phyloP scores from a whole-genome alignment of 2,113 vertebrate species.

The human (Homo sapiens) region DNA sequence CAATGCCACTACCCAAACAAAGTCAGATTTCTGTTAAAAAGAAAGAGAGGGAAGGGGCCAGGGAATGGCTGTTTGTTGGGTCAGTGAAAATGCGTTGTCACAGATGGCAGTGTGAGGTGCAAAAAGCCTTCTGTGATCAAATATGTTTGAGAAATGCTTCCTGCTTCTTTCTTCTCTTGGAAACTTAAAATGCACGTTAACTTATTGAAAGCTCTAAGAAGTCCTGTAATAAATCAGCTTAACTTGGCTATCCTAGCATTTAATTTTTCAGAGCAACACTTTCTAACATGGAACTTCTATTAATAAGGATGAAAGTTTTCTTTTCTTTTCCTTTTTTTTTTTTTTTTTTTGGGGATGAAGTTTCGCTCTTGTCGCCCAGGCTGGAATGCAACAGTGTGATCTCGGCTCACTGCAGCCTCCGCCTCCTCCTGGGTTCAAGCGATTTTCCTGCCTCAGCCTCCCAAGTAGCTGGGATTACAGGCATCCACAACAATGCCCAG shows the following conservation, averaged over 20 bases:
- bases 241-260: background rate
- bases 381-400: no score
- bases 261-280: background rate
- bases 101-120: background rate
- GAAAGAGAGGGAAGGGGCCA: background rate
- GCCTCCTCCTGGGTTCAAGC: no score
- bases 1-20: background rate
- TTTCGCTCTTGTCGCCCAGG: no score
- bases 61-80: background rate
- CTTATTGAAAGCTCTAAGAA: background rate
- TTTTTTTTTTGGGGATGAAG: no score
- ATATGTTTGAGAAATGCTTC: background rate
- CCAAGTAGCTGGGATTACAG: no score
- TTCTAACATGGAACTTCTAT: background rate
- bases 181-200: background rate
- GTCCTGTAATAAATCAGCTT: background rate
- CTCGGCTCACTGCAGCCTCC: no score
- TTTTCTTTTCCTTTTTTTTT: no score
- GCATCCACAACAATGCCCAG: no score
- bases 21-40: background rate
- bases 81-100: background rate
- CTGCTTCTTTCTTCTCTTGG: background rate
- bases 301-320: background rate
- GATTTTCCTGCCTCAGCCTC: no score
- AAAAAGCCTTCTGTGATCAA: background rate